Base-by-base conservation (phyloP, 2,113 vertebrate species). In the Symphodus melops region DNA sequence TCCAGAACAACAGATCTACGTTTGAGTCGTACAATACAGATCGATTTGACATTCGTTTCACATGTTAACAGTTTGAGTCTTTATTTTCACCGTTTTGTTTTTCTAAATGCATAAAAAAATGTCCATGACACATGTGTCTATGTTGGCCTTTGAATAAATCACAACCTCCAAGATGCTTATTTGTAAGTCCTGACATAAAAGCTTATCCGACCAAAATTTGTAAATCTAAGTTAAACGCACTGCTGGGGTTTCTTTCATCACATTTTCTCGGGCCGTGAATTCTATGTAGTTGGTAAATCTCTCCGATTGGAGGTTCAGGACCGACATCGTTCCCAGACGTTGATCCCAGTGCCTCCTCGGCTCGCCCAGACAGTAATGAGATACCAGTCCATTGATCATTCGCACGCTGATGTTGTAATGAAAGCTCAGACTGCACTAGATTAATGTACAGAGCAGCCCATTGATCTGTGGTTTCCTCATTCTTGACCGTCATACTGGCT, bases 381-480 rank as follows among this genome's bases (percentile, higher is more conserved):
- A 90, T 49, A 77, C 64, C 65, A 36, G 67, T 59, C 63, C 52
- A 86, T 83, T 75, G 84, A 89, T 90, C 82, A 55, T 44, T 39
- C 64, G 21, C 77, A 37, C 66, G n/a, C 64, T 16, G 11, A 25
- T 46, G 76, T 66, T 69, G 77, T 76, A 84, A 83, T 78, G 76
- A 86, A 86, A 82, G 76, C 72, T 23, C 78, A 70, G 83, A 84
- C 72, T 28, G 77, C 56, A 25, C 54, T 77, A 67, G 67, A 84
- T 84, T 64, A 74, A 68, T 62, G 75, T 68, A 79, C 62, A 56
- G 75, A 63, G 79, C 37, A 66, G 68, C 41, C 53, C 8, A 88
- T 91, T 74, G 81, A 87, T 87, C 64, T 42, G 68, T 1, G 68
- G 83, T 61, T 51, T 42, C 33, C 49, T 75, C 88, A 84, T 90